These are phyloP conservation scores for Vesta saturnalis DNA, from an alignment of 2,888 invertebrate species.

Conservation along the genomic window DNA sequence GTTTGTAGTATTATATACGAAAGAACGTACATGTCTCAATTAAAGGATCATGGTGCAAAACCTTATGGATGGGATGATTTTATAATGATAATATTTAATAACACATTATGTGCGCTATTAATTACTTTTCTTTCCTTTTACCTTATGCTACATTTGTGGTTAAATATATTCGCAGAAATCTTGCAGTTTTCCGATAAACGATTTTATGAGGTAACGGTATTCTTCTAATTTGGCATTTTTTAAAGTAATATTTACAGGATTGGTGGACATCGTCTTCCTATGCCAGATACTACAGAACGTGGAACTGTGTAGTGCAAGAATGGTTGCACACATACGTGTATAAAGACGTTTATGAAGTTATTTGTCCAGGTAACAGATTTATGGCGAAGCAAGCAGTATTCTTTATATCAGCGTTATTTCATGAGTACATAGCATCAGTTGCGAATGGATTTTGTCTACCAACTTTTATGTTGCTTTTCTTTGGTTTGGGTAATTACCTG, in stretches of 20 bases:
- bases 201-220: constrained; percentile 74
- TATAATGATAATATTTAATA: constrained; percentile 73
- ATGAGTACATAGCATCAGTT: constrained; percentile 85
- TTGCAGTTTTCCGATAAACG: constrained; percentile 86
- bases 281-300: constrained; percentile 86
- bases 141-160: constrained; percentile 88
- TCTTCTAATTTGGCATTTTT: background rate
- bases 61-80: constrained; percentile 62
- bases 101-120: constrained; percentile 79
- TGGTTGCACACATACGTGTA: constrained; percentile 94
- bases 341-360: constrained; percentile 69
- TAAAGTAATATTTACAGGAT: constrained; percentile 67
- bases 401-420: constrained; percentile 83
- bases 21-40: constrained; percentile 76
- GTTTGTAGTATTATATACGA: constrained; percentile 84
- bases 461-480: constrained; percentile 81
- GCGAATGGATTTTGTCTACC: constrained; percentile 90
- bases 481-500: constrained; percentile 75
- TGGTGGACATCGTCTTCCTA: constrained; percentile 96
- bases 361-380: constrained; percentile 62
- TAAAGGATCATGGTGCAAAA: constrained; percentile 69
- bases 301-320: constrained; percentile 95
- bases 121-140: constrained; percentile 72
- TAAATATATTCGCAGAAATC: constrained; percentile 91
- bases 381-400: constrained; percentile 75